Base-by-base conservation (phyloP, 2,888 invertebrate genomes). In the Melinopterus prodromus region DNA sequence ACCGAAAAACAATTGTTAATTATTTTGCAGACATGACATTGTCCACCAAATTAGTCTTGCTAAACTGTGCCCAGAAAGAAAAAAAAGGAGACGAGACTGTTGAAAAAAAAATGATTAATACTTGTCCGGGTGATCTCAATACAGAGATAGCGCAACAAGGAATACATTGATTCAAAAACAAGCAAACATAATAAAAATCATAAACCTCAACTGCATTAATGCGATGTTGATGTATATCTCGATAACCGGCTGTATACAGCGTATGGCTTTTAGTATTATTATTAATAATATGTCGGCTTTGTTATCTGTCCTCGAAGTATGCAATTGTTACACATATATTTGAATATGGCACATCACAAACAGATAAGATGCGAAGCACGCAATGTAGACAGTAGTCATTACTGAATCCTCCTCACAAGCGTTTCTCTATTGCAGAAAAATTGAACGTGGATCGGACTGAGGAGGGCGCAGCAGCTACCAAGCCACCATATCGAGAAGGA, bases 241-340 rank as follows among this genome's bases (percentile, higher is more conserved):
- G 12, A 9, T 53, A 9, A 53, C 53, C 12, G 53, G 2, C 53
- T 53, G 53, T 53, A 53, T 53, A 9, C 53, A 53, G 7, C 53
- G 53, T 53, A 12, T 53, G 53, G 53, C 53, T 53, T 53, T 53
- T 53, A 7, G 53, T 53, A 53, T 53, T 26, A 53, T 7, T 53
- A 53, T 53, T 53, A 53, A 53, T 53, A 53, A 26, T 26, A 26
- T 26, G 26, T 53, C 53, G 53, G 9, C 53, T 53, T 53, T 53
- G 53, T 53, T 53, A 53, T 53, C 53, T 53, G 53, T 53, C 9
- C 53, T 53, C 53, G 36, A 78, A 76, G 78, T 76, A 71, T 80
- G 78, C 80, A 80, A 78, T 78, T 78, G 76, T 80, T 75, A 79
- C 74, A 72, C 78, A 15, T 77, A 53, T 79, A 37, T 76, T 79